Percentiles rank a stretch among this genome's conserved stretches.
These are phyloP conservation scores for Branchinecta lynchi DNA, from an alignment of 1,140 invertebrate species.

Conservation along the genomic window DNA sequence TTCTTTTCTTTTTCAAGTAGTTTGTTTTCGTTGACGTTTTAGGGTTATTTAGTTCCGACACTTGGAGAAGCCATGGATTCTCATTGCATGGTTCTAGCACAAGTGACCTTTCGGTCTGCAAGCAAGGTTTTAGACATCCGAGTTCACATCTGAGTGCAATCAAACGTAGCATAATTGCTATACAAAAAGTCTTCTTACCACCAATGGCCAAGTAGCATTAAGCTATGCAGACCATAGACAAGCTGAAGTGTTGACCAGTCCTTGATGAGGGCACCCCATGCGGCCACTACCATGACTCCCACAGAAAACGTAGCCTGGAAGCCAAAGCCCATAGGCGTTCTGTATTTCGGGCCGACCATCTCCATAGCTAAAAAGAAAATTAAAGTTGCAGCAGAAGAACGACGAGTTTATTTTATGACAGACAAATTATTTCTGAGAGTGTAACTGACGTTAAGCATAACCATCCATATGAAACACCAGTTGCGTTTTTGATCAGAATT, in stretches of 20 bases:
- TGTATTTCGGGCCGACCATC: constrained; percentile 57
- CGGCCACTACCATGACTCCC: constrained; percentile 53
- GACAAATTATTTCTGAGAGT: too few relatives aligned
- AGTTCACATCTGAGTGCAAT: too few relatives aligned
- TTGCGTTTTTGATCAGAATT: too few relatives aligned
- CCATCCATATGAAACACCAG: too few relatives aligned
- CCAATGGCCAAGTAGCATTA: constrained; percentile 55
- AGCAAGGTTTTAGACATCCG: too few relatives aligned
- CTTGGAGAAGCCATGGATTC: too few relatives aligned
- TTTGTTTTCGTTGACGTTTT: too few relatives aligned
- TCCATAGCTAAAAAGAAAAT: constrained; percentile 47
- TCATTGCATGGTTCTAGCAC: too few relatives aligned
- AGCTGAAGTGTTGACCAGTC: constrained; percentile 60
- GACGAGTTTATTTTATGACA: constrained; percentile 11
- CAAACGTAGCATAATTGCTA: constrained; percentile 27
- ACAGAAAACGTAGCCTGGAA: constrained; percentile 60
- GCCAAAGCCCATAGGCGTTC: constrained; percentile 54
- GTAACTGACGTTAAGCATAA: too few relatives aligned
- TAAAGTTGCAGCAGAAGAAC: background rate
- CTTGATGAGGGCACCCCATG: constrained; percentile 50
- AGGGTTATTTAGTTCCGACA: too few relatives aligned
- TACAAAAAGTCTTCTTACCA: constrained; percentile 41
- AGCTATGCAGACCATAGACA: constrained; percentile 49
- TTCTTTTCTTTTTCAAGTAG: too few relatives aligned
- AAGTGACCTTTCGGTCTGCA: too few relatives aligned